Percentiles rank a stretch among this genome's conserved stretches.
Evolutionary conservation across 2,113 vertebrate species (phyloP).

Genomic region (Thunnus maccoyii): DNA sequence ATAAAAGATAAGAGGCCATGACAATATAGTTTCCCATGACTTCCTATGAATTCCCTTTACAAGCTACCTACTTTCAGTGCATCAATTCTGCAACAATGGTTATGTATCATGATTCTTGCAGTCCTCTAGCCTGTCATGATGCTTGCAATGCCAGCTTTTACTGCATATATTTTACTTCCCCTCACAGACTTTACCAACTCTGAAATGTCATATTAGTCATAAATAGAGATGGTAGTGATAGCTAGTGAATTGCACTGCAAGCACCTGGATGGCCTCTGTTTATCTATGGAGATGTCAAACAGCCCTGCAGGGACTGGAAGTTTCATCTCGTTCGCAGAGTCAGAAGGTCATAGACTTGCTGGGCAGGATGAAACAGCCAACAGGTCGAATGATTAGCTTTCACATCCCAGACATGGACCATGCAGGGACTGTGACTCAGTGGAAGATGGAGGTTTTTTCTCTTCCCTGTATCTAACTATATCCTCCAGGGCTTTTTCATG

Average conservation of each 20-base stretch:
- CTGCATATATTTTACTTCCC: not conserved
- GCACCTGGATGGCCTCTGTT: slow-evolving; percentile 12
- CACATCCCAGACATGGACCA: slow-evolving; percentile 31
- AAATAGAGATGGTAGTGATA: not conserved
- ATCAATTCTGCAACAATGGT: no score
- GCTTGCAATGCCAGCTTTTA: not conserved
- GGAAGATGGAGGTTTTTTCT: slow-evolving; percentile 14
- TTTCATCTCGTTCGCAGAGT: slow-evolving; percentile 42
- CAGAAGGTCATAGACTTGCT: slow-evolving; percentile 48
- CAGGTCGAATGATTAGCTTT: slow-evolving; percentile 50
- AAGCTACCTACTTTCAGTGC: no score
- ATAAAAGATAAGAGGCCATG: no score
- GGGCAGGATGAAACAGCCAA: slow-evolving; percentile 40
- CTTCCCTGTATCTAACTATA: slow-evolving; percentile 11
- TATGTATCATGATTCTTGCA: no score
- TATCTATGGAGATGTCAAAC: slow-evolving; percentile 1
- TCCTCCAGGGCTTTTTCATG: not conserved
- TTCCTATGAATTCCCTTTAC: no score
- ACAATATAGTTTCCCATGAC: no score
- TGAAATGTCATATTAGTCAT: not conserved
- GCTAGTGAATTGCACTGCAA: not conserved
- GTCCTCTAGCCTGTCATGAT: not conserved
- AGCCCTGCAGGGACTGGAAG: slow-evolving; percentile 20
- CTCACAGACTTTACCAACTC: not conserved
- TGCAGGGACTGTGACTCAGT: slow-evolving; percentile 25